These are phyloP conservation scores for Hypanus sabinus DNA, from an alignment of 2,113 vertebrate genomes.

Conservation along the genomic window DNA sequence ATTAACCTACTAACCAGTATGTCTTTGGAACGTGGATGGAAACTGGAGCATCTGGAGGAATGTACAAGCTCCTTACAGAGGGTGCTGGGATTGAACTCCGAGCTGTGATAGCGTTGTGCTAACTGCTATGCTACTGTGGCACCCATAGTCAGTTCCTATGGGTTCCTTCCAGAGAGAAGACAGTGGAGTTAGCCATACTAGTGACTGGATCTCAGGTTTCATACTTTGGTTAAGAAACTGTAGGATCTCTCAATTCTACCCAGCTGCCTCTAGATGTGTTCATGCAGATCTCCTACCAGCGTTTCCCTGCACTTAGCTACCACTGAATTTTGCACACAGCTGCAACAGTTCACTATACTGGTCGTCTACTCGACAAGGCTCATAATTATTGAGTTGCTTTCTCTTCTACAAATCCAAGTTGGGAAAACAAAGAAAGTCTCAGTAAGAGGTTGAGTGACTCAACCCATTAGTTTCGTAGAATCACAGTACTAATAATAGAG, in stretches of 20 bases:
- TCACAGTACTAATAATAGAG: neutral
- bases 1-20: too few species aligned
- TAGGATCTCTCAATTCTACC: neutral
- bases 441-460: neutral
- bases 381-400: neutral
- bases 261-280: neutral
- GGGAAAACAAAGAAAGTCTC: neutral
- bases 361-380: too few species aligned
- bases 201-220: neutral
- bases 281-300: too few species aligned
- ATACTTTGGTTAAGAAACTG: neutral
- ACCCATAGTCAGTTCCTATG: neutral
- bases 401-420: neutral
- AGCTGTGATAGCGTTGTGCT: too few species aligned
- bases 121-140: too few species aligned
- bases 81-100: too few species aligned
- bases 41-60: too few species aligned
- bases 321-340: neutral
- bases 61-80: too few species aligned
- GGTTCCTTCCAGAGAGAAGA: neutral
- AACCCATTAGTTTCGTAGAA: neutral
- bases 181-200: neutral
- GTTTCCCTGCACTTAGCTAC: too few species aligned
- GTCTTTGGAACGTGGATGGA: too few species aligned
- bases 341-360: neutral